phyloP scores from a whole-genome alignment of 2,797 vertebrate genomes.

The Uromys caudimaculatus region DNA sequence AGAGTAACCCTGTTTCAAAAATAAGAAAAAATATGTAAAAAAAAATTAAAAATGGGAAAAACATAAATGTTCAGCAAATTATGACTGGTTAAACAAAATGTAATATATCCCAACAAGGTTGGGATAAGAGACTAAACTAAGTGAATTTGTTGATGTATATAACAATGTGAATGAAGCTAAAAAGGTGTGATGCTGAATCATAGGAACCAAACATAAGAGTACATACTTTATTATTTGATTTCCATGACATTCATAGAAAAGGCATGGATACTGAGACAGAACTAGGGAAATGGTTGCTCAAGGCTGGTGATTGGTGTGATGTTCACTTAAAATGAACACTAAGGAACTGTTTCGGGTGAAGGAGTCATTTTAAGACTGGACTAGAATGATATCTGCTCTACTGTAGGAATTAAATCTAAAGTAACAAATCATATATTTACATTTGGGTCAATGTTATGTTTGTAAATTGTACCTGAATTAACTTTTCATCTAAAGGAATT shows the following conservation, averaged over 20 bases:
- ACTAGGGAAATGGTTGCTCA: background rate
- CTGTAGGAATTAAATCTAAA: conserved; percentile 25
- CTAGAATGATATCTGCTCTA: background rate
- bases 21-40: background rate
- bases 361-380: background rate
- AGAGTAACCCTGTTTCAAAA: background rate
- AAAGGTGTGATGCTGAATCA: background rate
- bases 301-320: background rate
- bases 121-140: background rate
- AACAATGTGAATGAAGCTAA: background rate
- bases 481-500: background rate
- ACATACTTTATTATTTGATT: background rate
- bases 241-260: background rate
- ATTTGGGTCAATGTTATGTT: background rate
- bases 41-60: background rate
- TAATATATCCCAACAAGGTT: background rate
- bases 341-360: background rate
- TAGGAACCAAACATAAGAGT: background rate
- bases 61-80: background rate
- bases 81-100: background rate
- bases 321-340: background rate
- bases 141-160: background rate
- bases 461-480: background rate
- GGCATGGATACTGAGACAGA: background rate
- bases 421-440: background rate